Percentiles rank a stretch among this genome's conserved stretches.
phyloP scores from a whole-genome alignment of 2,888 invertebrate species.

The Cistogaster globosa region DNA sequence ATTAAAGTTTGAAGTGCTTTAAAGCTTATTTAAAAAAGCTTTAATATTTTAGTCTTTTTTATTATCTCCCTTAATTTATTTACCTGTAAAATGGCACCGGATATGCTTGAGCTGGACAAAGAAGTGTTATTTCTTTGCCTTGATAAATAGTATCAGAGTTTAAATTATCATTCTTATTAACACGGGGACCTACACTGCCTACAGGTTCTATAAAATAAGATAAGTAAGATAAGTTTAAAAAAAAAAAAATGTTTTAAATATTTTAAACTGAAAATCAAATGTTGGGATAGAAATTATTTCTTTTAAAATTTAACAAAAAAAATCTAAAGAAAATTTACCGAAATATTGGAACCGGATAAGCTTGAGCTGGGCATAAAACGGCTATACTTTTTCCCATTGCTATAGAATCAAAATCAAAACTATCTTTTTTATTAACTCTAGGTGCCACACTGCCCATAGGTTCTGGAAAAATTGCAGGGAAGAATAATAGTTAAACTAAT shows the following conservation, averaged over 20 bases:
- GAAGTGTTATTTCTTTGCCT: conserved; percentile 83
- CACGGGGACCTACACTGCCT: conserved; percentile 84
- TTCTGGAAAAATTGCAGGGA: conserved; percentile 75
- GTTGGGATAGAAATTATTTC: conserved; percentile 58
- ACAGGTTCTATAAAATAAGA: conserved; percentile 81
- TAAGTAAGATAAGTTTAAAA: not conserved
- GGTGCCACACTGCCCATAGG: conserved; percentile 84
- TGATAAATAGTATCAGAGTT: conserved; percentile 86
- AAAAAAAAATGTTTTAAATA: not conserved
- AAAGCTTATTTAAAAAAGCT: too few species aligned
- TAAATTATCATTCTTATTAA: conserved; percentile 87
- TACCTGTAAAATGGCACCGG: conserved; percentile 85
- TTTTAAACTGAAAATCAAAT: conserved; percentile 50
- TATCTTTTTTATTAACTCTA: conserved; percentile 88
- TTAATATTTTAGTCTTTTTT: too few species aligned
- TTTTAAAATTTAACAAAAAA: not conserved
- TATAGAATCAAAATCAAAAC: conserved; percentile 85
- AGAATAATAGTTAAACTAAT: too few species aligned
- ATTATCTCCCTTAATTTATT: not conserved
- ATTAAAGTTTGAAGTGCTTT: too few species aligned
- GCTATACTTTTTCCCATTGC: conserved; percentile 84
- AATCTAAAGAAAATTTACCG: conserved; percentile 84
- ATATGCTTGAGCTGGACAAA: conserved; percentile 87
- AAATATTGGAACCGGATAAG: conserved; percentile 84
- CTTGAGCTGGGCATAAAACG: conserved; percentile 87